These are phyloP conservation scores for Rachycentron canadum DNA, from an alignment of 2,797 vertebrate genomes.

Conservation along the genomic window DNA sequence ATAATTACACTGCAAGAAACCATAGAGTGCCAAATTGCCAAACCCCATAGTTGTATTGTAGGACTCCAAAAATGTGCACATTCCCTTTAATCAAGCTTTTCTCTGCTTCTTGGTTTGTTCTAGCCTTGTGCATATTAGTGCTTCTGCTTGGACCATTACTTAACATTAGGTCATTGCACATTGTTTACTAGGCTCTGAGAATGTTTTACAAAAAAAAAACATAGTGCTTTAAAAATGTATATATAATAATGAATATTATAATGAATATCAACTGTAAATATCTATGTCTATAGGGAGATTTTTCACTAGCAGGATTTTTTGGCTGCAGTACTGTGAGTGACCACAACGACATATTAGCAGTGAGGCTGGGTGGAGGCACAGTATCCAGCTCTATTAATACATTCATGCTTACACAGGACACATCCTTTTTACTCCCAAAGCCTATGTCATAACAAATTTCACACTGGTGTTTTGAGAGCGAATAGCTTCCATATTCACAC, in stretches of 20 bases:
- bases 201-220: not conserved
- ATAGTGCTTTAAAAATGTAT: not conserved
- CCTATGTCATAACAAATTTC: conserved; percentile 15
- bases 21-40: not conserved
- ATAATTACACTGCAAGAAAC: not conserved
- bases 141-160: not conserved
- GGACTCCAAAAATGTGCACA: too few species aligned
- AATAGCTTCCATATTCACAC: not conserved
- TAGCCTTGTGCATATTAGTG: too few species aligned
- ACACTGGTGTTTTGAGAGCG: not conserved
- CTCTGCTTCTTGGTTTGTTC: too few species aligned
- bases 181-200: not conserved
- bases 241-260: too few species aligned
- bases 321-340: not conserved
- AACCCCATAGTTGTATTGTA: too few species aligned
- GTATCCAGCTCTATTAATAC: not conserved
- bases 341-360: not conserved
- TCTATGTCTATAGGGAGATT: too few species aligned
- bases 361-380: not conserved
- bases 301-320: not conserved
- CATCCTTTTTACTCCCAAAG: not conserved
- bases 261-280: too few species aligned
- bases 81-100: too few species aligned
- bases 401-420: not conserved
- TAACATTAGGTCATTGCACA: too few species aligned